phyloP scores from a whole-genome alignment of 2,797 vertebrate species.

The Liasis olivaceus region DNA sequence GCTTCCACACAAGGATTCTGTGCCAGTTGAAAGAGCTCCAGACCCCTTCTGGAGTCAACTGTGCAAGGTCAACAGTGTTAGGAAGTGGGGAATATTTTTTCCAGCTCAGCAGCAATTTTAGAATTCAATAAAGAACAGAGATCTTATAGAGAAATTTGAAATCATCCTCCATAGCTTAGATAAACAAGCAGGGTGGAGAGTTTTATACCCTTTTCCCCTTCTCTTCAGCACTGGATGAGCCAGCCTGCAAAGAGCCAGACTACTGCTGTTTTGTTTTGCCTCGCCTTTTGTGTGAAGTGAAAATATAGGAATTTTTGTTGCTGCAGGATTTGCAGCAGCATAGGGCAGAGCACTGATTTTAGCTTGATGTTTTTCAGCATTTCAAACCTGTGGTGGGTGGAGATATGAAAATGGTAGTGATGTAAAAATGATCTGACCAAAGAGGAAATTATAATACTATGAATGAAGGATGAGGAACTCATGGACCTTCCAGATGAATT shows the following conservation, averaged over 20 bases:
- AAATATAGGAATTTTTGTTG: not conserved
- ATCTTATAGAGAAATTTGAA: not conserved
- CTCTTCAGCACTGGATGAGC: not conserved
- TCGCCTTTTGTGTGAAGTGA: not conserved
- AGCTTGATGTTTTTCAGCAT: not conserved
- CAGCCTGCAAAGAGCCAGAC: not conserved
- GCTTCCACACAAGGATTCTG: not conserved
- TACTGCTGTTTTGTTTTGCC: not conserved
- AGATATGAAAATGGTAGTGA: not conserved
- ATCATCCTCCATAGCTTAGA: not conserved
- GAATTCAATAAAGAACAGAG: not conserved
- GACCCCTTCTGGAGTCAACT: not conserved
- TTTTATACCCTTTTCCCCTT: not conserved
- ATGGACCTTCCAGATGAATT: not conserved
- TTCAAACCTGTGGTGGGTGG: not conserved
- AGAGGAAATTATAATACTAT: not conserved
- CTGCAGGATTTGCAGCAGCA: not conserved
- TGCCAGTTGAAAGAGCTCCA: not conserved
- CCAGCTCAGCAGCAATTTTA: not conserved
- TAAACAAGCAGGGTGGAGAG: not conserved
- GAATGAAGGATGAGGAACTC: not conserved
- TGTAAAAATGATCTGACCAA: not conserved
- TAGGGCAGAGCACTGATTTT: not conserved
- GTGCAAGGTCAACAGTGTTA: not conserved
- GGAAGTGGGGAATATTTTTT: not conserved